Evolutionary conservation across 1,140 invertebrate genomes (phyloP), one percentile per base, ranked within the genome.

Genomic region (Sycobia sp.): DNA sequence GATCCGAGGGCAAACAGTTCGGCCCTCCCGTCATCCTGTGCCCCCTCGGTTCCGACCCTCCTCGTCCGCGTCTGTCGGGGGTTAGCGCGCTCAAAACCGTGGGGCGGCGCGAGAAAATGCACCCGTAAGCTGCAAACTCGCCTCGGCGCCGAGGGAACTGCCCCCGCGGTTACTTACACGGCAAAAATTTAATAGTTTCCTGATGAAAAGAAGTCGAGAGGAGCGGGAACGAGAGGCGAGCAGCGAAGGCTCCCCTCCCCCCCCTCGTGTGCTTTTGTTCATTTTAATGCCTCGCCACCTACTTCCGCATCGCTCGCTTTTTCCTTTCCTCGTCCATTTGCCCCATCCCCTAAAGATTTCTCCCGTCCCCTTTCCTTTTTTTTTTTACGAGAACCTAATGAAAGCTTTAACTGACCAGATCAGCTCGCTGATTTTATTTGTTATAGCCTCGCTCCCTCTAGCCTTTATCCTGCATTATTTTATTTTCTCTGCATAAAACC

Each of bases 151-250:
- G n/a, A n/a, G n/a, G n/a, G n/a, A n/a, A n/a, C n/a, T n/a, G n/a
- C n/a, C n/a, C n/a, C n/a, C n/a, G n/a, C 47, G 23, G 3, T 36
- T 27, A 4, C 36, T 13, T 10, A 22, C 34, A 18, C 29, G 22
- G 51, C 59, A 9, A 55, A 55, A 55, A 56, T 63, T 63, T 63
- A 63, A 63, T 63, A 56, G 61, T 50, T 63, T 50, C 32, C 34
- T 25, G 8, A 39, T 51, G 46, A 60, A 60, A 60, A 43, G 57
- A 60, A 43, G n/a, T 22, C n/a, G 23, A 4, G 4, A n/a, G n/a
- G n/a, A n/a, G n/a, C n/a, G n/a, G n/a, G n/a, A n/a, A n/a, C n/a
- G n/a, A n/a, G n/a, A n/a, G n/a, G n/a, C n/a, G n/a, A n/a, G n/a
- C n/a, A n/a, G n/a, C n/a, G n/a, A n/a, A n/a, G n/a, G n/a, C n/a